Conservation (phyloP, 2,888 invertebrate genomes). For the Eilema caniola region DNA sequence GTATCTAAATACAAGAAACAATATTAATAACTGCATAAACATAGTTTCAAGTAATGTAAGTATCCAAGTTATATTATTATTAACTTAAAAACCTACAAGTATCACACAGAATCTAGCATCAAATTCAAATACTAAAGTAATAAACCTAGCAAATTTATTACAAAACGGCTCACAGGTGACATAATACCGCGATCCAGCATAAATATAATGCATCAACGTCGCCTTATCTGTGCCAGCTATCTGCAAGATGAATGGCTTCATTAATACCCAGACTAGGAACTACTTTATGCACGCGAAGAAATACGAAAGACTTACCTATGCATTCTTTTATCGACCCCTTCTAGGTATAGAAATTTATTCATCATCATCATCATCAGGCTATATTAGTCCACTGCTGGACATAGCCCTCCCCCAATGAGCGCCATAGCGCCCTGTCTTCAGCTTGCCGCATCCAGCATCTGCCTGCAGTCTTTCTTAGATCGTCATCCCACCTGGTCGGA, state of each 20-base stretch:
- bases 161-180: not conserved
- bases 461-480: no score
- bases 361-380: no score
- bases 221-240: constrained; percentile 29
- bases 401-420: no score
- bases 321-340: not conserved
- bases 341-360: not conserved
- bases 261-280: not conserved
- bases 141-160: not conserved
- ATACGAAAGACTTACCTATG: not conserved
- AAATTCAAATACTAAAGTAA: not conserved
- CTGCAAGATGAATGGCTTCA: constrained; percentile 37
- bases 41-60: no score
- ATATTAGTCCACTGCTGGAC: no score
- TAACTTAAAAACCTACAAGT: no score
- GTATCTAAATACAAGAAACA: no score
- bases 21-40: no score
- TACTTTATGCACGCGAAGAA: constrained; percentile 5
- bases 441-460: no score
- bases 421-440: no score
- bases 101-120: not conserved
- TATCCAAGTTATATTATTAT: no score
- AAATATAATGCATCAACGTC: constrained; percentile 38
- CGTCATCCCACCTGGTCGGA: no score
- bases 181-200: not conserved